Base-by-base conservation (phyloP, 2,888 invertebrate genomes). In the Agonopterix alstromeriana region DNA sequence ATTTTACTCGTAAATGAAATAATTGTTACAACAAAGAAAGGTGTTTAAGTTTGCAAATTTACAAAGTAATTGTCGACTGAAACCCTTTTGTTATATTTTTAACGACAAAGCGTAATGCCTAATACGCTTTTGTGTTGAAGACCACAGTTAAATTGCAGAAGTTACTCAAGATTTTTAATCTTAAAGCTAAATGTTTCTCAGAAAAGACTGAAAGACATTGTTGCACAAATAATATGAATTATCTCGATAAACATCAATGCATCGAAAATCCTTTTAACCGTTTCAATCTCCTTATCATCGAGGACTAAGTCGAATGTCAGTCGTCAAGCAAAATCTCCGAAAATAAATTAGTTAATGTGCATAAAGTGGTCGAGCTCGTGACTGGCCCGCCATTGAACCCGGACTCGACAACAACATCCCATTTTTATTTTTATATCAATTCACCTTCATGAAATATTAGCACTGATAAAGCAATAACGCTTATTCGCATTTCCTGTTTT, bases 351-450 rank as follows among this genome's bases (percentile, higher is more conserved):
- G 74, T 74, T 77, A 77, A 77, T 77, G 75, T 73, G 70, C 74
- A 71, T 73, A 76, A 82, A 84, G 82, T 79, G 83, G 79, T 63
- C 74, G 61, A 56, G 74, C 67, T 84, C 87, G 87, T 87, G 87
- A 86, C 84, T 76, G 71, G 63, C 56, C 63, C 70, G 74, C 56
- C 74, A 67, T 68, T 79, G 77, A 77, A 76, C 72, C 73, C 70
- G 64, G 61, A 66, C 60, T 60, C 59, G 59, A 64, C 60, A 64
- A 60, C 64, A 65, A 57, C 66, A 65, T 64, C 67, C 68, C 67
- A 70, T 69, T 73, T 68, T 76, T 73, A 80, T 81, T 76, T 75
- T 60, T 54, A 61, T 63, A 70, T 77, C 77, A 74, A 73, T 76
- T 74, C 65, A 59, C 67, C 63, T 72, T 68, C 69, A 68, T 73